These are phyloP conservation scores for Spheniscus mendiculus DNA, from an alignment of 2,113 vertebrate genomes.

Conservation along the genomic window DNA sequence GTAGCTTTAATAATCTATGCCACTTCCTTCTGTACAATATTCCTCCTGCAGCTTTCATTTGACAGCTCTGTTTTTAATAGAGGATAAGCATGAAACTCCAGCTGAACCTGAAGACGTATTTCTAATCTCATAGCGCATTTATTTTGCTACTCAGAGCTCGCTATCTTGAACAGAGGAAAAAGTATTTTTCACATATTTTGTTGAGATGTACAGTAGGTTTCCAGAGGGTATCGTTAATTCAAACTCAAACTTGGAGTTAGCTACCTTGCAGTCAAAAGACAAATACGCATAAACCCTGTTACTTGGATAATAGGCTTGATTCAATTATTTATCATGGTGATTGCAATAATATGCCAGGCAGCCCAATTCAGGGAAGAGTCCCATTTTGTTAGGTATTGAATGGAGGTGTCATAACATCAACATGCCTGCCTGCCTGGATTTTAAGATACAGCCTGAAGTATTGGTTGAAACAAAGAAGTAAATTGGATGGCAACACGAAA, in stretches of 20 bases:
- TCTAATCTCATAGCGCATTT: not conserved
- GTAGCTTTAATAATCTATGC: constrained; percentile 58
- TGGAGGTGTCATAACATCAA: not conserved
- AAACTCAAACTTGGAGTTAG: constrained; percentile 3
- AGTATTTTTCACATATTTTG: not conserved
- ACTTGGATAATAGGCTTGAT: not conserved
- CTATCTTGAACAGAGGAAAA: not conserved
- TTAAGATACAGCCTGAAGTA: not conserved
- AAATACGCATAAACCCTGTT: not conserved
- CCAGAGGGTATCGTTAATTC: constrained; percentile 23
- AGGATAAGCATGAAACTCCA: constrained; percentile 34
- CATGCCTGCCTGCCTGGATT: not conserved
- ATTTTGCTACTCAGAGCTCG: not conserved
- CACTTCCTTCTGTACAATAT: constrained; percentile 1
- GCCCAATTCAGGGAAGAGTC: not conserved
- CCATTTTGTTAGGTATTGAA: not conserved
- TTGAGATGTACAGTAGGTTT: not conserved
- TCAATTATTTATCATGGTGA: not conserved
- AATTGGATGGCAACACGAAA: not conserved
- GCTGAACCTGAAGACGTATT: constrained; percentile 12
- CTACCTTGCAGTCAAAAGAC: not conserved
- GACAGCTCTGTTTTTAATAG: constrained; percentile 55
- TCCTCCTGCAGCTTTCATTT: constrained; percentile 40
- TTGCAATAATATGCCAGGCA: not conserved
- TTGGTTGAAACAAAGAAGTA: not conserved